These are phyloP conservation scores for Dicranocentrus wangi DNA, from an alignment of 2,888 invertebrate genomes.

Conservation along the genomic window DNA sequence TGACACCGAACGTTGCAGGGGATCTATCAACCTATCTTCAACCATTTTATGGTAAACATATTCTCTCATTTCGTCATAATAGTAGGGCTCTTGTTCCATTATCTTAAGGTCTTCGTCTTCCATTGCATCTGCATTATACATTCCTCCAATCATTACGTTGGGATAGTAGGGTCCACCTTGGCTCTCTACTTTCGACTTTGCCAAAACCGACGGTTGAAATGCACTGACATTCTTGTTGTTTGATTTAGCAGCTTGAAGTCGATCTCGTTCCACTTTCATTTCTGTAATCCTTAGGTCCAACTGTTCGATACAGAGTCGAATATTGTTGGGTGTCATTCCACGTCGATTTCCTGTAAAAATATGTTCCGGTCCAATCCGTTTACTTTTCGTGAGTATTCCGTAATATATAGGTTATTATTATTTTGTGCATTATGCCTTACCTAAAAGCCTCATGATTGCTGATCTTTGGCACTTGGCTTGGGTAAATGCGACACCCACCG, in stretches of 20 bases:
- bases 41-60: conserved; percentile 39
- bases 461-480: conserved; percentile 84
- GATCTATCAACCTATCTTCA: conserved; percentile 27
- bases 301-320: conserved; percentile 22
- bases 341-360: conserved; percentile 25
- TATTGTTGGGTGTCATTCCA: conserved; percentile 17
- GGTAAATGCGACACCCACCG: conserved; percentile 78
- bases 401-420: too few relatives aligned
- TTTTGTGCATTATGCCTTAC: conserved; percentile 69
- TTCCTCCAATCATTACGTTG: conserved; percentile 6
- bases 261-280: conserved; percentile 33
- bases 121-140: conserved; percentile 9
- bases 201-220: too few relatives aligned
- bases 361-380: too few relatives aligned
- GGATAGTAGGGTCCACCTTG: conserved; percentile 44
- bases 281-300: conserved; percentile 42
- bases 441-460: conserved; percentile 82
- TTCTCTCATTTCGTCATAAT: conserved; percentile 42
- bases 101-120: conserved; percentile 47
- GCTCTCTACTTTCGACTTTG: neutral
- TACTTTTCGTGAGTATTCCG: too few relatives aligned
- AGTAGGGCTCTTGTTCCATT: conserved; percentile 42
- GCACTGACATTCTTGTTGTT: neutral
- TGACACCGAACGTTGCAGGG: neutral
- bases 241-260: neutral